Percentiles rank a stretch among this genome's conserved stretches.
Conservation (phyloP, 2,113 vertebrate genomes). For the Ahaetulla prasina region DNA sequence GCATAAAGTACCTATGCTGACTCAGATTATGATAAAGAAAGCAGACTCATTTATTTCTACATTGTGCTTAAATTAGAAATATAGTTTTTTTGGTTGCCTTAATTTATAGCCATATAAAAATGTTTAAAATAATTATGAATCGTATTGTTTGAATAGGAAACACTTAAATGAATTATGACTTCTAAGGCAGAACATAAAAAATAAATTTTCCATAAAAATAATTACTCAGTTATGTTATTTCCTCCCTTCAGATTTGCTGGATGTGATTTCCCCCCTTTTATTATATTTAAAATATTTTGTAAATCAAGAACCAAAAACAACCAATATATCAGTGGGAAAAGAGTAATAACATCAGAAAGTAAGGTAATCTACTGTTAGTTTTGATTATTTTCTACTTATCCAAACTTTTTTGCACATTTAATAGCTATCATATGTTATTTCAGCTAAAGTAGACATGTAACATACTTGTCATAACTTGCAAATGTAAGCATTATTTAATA, state of each 20-base stretch:
- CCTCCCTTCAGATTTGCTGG: slow-evolving; percentile 62
- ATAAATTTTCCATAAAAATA: not conserved
- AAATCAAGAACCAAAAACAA: slow-evolving; percentile 38
- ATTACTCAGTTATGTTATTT: slow-evolving; percentile 17
- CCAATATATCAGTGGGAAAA: slow-evolving; percentile 64
- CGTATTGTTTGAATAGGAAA: not conserved
- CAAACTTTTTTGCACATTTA: not conserved
- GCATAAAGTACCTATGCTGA: not conserved
- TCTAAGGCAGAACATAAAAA: not conserved
- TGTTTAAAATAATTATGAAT: not conserved
- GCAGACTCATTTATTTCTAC: not conserved
- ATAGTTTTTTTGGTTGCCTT: not conserved
- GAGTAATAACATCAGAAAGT: slow-evolving; percentile 50
- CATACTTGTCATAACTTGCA: not conserved
- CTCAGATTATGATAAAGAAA: not conserved
- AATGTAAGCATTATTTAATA: not conserved
- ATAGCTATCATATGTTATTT: not conserved
- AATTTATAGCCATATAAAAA: not conserved
- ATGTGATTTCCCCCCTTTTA: slow-evolving; percentile 62
- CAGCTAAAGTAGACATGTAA: not conserved
- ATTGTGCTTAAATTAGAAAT: not conserved
- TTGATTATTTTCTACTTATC: slow-evolving; percentile 25
- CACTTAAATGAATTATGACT: not conserved
- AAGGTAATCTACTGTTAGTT: slow-evolving; percentile 45
- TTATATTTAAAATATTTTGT: slow-evolving; percentile 69